phyloP scores from a whole-genome alignment of 2,113 vertebrate species.

The Ahaetulla prasina region DNA sequence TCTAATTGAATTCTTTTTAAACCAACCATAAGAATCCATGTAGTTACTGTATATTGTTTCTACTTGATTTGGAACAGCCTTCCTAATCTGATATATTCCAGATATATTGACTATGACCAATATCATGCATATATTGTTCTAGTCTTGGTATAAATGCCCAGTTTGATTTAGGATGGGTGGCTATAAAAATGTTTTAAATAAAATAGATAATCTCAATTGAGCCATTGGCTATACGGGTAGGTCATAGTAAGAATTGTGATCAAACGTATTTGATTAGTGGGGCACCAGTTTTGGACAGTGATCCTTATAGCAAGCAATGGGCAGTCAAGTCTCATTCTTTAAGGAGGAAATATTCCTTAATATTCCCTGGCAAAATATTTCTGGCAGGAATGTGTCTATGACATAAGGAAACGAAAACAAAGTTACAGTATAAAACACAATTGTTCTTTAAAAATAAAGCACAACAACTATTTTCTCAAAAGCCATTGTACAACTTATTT shows the following conservation, averaged over 20 bases:
- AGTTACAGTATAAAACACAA: not conserved
- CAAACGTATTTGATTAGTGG: not conserved
- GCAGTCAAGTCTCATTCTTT: not conserved
- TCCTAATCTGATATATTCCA: not conserved
- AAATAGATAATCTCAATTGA: not conserved
- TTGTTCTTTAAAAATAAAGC: not conserved
- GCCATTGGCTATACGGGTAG: not conserved
- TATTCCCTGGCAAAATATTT: not conserved
- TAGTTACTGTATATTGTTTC: too few species aligned
- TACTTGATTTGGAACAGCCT: not conserved
- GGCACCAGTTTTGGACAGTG: not conserved
- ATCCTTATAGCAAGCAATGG: not conserved
- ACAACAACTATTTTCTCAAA: not conserved
- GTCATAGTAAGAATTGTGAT: not conserved
- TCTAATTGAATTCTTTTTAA: not conserved
- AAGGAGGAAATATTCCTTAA: not conserved
- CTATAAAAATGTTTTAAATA: not conserved
- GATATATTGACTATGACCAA: not conserved
- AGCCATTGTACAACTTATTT: slow-evolving; percentile 36
- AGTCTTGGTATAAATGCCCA: not conserved
- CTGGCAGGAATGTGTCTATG: not conserved
- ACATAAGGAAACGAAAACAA: not conserved
- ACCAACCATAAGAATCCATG: not conserved
- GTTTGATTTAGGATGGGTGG: not conserved
- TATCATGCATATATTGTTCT: not conserved